A percentile compares a stretch with the other conserved stretches of the same genome.
Conservation (phyloP, 2,113 vertebrate genomes). For the Ctenodactylus gundi region DNA sequence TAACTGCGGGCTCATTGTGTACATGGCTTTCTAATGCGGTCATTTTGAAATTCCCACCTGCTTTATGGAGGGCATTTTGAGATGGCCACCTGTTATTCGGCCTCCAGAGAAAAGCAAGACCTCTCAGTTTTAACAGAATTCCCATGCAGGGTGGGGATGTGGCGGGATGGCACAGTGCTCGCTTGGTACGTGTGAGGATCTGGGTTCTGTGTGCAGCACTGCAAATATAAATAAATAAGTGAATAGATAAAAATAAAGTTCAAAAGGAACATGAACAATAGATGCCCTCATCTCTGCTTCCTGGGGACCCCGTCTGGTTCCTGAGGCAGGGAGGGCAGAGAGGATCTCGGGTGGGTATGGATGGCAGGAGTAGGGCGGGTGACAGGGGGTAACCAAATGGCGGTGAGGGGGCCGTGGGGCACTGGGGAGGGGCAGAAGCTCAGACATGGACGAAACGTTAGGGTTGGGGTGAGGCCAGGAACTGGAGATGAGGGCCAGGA, state of each 20-base stretch:
- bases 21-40: background rate
- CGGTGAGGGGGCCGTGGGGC: background rate
- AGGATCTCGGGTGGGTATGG: background rate
- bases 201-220: background rate
- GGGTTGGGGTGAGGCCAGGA: background rate
- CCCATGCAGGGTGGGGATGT: too few relatives aligned
- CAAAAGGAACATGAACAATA: background rate
- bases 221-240: background rate
- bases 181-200: background rate
- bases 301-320: background rate
- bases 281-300: background rate
- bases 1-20: background rate
- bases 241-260: background rate
- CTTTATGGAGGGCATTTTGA: background rate
- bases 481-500: background rate
- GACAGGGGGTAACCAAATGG: background rate
- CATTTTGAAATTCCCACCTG: constrained; percentile 28
- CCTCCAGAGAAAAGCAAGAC: background rate
- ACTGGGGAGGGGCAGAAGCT: background rate
- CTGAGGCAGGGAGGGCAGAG: background rate
- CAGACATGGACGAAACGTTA: background rate
- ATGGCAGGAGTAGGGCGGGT: background rate
- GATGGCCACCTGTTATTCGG: background rate
- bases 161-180: background rate
- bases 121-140: background rate